These are phyloP conservation scores for Ploceus nigricollis DNA, from an alignment of 2,113 vertebrate species.

Conservation along the genomic window DNA sequence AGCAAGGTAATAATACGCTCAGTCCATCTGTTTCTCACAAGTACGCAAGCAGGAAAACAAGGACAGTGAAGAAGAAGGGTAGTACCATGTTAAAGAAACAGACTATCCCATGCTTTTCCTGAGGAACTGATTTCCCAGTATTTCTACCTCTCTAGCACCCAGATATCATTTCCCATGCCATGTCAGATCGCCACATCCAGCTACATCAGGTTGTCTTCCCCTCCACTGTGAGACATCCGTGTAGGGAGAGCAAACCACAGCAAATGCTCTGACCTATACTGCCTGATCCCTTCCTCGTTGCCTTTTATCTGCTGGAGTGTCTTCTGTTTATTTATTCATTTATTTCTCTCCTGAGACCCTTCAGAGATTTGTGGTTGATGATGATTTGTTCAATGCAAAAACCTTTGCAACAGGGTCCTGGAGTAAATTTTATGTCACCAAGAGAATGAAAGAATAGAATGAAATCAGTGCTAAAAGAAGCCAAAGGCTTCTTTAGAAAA, in stretches of 20 bases:
- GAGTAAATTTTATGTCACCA: neutral
- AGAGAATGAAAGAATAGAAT: neutral
- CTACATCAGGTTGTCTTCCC: neutral
- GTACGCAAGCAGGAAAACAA: neutral
- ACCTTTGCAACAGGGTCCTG: neutral
- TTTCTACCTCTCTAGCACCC: neutral
- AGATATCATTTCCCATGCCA: neutral
- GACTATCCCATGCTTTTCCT: neutral
- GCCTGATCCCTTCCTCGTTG: neutral
- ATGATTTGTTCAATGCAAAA: neutral
- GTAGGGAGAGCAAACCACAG: neutral
- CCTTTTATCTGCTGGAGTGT: neutral
- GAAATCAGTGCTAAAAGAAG: neutral
- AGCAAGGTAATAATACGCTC: neutral
- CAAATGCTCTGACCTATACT: neutral
- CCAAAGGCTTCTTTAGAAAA: neutral
- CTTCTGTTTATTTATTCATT: neutral
- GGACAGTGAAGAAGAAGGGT: neutral
- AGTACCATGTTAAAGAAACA: neutral
- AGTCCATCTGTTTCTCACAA: neutral
- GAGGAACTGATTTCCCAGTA: neutral
- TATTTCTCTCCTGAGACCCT: neutral
- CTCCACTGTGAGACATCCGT: neutral
- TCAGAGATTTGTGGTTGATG: neutral
- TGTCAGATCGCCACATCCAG: neutral